phyloP scores from a whole-genome alignment of 1,140 invertebrate genomes.

The Zaprionus kolodkinae region DNA sequence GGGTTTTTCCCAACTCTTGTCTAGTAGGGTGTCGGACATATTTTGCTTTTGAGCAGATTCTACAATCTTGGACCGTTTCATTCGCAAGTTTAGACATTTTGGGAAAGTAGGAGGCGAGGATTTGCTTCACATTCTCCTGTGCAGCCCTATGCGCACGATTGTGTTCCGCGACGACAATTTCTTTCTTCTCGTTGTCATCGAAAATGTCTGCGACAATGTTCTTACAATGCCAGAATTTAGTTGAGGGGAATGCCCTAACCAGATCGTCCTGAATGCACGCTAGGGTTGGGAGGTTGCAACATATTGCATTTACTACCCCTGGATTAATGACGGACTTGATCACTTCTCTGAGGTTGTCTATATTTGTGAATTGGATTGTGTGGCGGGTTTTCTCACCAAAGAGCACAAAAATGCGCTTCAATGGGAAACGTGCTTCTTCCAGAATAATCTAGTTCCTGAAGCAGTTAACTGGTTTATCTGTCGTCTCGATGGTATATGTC shows the following conservation, averaged over 20 bases:
- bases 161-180: not conserved
- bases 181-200: not conserved
- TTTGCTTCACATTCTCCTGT: conserved; percentile 11
- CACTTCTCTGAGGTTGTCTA: not conserved
- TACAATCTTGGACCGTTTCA: conserved; percentile 9
- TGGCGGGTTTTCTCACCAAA: not conserved
- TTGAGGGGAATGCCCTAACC: conserved; percentile 11
- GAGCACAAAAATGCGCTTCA: not conserved
- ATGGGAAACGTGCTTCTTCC: not conserved
- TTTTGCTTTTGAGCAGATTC: not conserved
- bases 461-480: conserved; percentile 1
- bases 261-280: conserved; percentile 1
- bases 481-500: not conserved
- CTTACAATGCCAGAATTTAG: conserved; percentile 5
- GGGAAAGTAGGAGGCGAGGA: conserved; percentile 10
- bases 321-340: not conserved
- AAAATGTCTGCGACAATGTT: conserved; percentile 1
- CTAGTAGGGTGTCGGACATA: not conserved
- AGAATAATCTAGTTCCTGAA: too few species aligned
- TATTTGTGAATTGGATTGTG: not conserved
- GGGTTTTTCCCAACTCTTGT: not conserved
- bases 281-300: not conserved
- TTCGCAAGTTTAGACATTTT: conserved; percentile 1
- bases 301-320: conserved; percentile 9
- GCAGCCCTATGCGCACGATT: conserved; percentile 8